Evolutionary conservation across 2,797 vertebrate species (phyloP), one percentile per base, ranked within the genome.

Genomic region (Varecia variegata): DNA sequence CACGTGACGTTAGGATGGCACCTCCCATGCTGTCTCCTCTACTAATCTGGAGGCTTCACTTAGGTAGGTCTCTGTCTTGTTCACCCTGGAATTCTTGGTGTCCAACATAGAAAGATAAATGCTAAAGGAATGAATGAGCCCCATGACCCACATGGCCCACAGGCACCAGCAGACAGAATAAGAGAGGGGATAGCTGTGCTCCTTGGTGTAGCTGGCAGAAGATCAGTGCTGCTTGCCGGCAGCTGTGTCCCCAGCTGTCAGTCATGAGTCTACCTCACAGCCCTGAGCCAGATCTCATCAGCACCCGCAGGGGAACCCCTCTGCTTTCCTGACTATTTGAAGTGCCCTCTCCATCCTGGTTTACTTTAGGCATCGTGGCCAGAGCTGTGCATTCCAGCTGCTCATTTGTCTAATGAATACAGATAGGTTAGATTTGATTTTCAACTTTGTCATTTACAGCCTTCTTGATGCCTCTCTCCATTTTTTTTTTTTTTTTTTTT

Each of bases 1-100:
- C 40, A 0, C 0, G 0, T 25, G 50, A 68, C 6, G 10, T 3
- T 3, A 62, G 17, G 43, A 47, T 6, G 13, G 32, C 52, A 45
- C 38, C 32, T 3, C 20, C n/a, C 23, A 62, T 12, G 7, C 47
- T 21, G 45, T 77, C 47, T 45, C 62, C 35, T 80, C 43, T 27
- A 17, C 32, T 54, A 5, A 47, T 74, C 38, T 21, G 15, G 20
- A 50, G 52, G n/a, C 18, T 93, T 96, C 54, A 25, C 60, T 9
- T 77, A 82, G 15, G n/a, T 17, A 30, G 56, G 32, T 1, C 62
- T 71, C 65, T 38, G 9, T 15, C 54, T 87, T 27, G 15, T 73
- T 43, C 40, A 80, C 7, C 12, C 35, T 23, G 17, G 62, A 45
- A 58, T 54, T 74, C 50, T 40, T 23, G 9, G 56, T 35, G 73